Evolutionary conservation across 2,888 invertebrate genomes (phyloP), one percentile per base, ranked within the genome.

Genomic region (Heliconius ismenius): DNA sequence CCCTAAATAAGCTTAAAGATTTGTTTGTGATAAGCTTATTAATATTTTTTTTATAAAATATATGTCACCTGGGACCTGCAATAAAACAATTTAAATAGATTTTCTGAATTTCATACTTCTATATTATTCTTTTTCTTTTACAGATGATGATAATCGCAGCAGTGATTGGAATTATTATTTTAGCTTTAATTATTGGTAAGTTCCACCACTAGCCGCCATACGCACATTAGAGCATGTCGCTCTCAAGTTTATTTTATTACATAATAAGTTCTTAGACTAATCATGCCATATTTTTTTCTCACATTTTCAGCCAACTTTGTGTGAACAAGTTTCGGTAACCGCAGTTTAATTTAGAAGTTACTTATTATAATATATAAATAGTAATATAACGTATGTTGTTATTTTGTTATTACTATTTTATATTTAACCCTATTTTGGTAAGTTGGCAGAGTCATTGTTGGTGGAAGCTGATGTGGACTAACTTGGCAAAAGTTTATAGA

Each of bases 101-200:
- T 15, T 39, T 39, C 43, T 6, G 15, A 43, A 15, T 43, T 43
- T 43, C 15, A 43, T 15, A 15, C 43, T 43, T 4, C 15, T 43
- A 43, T 39, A 39, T 39, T 39, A 39, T 39, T 39, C 2, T 11
- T 39, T 39, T 21, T 80, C 81, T 94, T 69, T 78, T 94, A 21
- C 91, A 96, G 96, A 98, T 98, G 98, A 98, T 98, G 98, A 97
- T 98, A 85, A 97, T 98, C 84, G 96, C 98, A 92, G 98, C 98
- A 81, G 96, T 97, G 74, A 97, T 98, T 91, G 97, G 97, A 81
- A 95, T 97, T 86, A 95, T 97, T 85, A 96, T 98, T 89, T 93
- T 98, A 90, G 97, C 97, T 87, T 97, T 98, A 89, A 98, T 98
- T 90, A 97, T 98, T 90, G 97, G 98, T 98, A 95, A 97, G 97